Evolutionary conservation across 1,140 invertebrate species (phyloP).

Genomic region (Nymphalis io): DNA sequence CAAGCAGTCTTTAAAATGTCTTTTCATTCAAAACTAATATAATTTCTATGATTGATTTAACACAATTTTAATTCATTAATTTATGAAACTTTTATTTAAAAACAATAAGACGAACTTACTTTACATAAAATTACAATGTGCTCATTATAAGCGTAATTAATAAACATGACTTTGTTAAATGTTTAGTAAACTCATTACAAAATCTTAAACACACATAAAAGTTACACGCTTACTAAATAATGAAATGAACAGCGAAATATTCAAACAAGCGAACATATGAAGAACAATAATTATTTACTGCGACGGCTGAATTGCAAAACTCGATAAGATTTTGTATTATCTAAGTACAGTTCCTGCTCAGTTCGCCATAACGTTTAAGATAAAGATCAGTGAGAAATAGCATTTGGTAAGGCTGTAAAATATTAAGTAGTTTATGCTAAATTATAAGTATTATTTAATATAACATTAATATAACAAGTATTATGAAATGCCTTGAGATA

Average conservation of each 20-base stretch:
- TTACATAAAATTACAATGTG: no score
- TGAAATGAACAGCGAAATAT: conserved; percentile 27
- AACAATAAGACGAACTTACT: no score
- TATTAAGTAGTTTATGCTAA: conserved; percentile 32
- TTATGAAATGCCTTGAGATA: background rate
- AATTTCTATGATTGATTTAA: no score
- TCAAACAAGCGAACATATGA: conserved; percentile 34
- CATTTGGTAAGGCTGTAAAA: conserved; percentile 28
- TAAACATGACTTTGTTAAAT: no score
- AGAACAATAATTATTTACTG: conserved; percentile 37
- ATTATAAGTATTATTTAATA: no score
- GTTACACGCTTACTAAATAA: conserved; percentile 17
- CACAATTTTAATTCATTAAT: no score
- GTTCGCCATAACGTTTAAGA: conserved; percentile 31
- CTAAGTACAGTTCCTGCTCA: conserved; percentile 35
- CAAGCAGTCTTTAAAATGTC: no score
- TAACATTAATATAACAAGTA: no score
- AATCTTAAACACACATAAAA: background rate
- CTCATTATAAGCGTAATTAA: no score
- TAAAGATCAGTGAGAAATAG: conserved; percentile 40
- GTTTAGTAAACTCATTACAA: no score
- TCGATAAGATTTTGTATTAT: conserved; percentile 36
- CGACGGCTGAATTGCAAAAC: conserved; percentile 40
- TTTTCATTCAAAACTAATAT: no score
- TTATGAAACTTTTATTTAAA: no score